phyloP scores from a whole-genome alignment of 2,888 invertebrate genomes.

The Odiellus spinosus region DNA sequence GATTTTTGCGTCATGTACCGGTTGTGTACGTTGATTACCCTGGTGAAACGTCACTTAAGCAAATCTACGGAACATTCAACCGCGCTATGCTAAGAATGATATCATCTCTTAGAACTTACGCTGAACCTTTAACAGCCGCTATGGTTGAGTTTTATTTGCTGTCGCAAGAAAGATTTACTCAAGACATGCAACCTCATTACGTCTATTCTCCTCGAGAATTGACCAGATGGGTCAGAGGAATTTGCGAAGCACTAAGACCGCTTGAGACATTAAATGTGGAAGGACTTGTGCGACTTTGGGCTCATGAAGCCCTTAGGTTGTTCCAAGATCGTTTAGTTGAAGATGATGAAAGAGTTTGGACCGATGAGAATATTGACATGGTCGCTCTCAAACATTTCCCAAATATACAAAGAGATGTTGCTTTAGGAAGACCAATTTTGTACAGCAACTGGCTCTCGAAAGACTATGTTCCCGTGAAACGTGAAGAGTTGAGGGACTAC shows the following conservation, averaged over 20 bases:
- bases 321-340: constrained; percentile 87
- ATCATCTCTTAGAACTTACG: constrained; percentile 75
- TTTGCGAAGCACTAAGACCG: constrained; percentile 93
- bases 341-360: constrained; percentile 88
- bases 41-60: constrained; percentile 86
- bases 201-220: constrained; percentile 96
- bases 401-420: constrained; percentile 62
- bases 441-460: constrained; percentile 99
- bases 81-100: constrained; percentile 93
- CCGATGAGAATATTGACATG: constrained; percentile 88
- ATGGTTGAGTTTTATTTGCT: constrained; percentile 97
- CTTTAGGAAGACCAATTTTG: constrained; percentile 81
- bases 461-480: constrained; percentile 89
- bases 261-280: constrained; percentile 79
- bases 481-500: constrained; percentile 88
- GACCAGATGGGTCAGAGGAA: constrained; percentile 98
- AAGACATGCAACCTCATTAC: constrained; percentile 99
- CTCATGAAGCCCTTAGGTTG: constrained; percentile 90
- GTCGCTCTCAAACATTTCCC: constrained; percentile 92
- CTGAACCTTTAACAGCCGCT: constrained; percentile 90
- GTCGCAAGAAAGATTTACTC: constrained; percentile 94
- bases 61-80: constrained; percentile 97
- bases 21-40: constrained; percentile 99
- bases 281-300: constrained; percentile 95
- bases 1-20: constrained; percentile 70